Percentiles rank a stretch among this genome's conserved stretches.
Evolutionary conservation across 2,888 invertebrate species (phyloP).

Genomic region (Plagiodera versicolora): DNA sequence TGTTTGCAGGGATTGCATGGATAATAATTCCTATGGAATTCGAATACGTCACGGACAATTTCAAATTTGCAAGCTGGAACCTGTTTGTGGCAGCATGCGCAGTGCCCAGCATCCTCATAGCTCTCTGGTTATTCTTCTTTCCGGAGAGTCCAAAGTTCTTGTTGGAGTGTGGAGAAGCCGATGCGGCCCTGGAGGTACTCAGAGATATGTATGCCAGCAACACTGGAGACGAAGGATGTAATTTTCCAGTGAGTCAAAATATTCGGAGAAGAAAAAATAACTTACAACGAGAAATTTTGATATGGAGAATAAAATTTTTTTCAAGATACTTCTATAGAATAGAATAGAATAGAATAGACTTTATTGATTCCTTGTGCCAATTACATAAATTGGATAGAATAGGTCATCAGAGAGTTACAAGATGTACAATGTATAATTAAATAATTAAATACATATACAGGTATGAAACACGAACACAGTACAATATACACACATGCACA

Average conservation of each 20-base stretch:
- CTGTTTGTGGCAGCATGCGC: conserved; percentile 77
- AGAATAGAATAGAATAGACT: no score
- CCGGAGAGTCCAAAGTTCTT: conserved; percentile 84
- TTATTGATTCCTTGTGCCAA: no score
- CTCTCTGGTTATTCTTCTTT: conserved; percentile 71
- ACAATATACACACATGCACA: no score
- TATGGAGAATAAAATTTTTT: no score
- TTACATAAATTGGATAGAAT: no score
- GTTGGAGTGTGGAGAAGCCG: conserved; percentile 77
- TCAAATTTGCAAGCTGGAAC: conserved; percentile 80
- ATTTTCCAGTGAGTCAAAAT: conserved; percentile 75
- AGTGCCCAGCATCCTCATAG: conserved; percentile 68
- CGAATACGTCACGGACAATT: conserved; percentile 60
- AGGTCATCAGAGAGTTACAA: no score
- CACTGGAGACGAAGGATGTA: conserved; percentile 69
- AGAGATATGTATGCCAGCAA: conserved; percentile 71
- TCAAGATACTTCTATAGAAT: no score
- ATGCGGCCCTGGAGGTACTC: conserved; percentile 71
- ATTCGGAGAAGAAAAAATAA: no score
- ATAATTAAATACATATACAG: no score
- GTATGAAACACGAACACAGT: no score
- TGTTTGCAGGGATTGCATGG: conserved; percentile 78
- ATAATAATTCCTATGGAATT: conserved; percentile 72
- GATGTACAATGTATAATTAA: no score
- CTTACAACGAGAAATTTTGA: no score